Evolutionary conservation across 2,888 invertebrate genomes (phyloP).

Genomic region (Athalia circularis): DNA sequence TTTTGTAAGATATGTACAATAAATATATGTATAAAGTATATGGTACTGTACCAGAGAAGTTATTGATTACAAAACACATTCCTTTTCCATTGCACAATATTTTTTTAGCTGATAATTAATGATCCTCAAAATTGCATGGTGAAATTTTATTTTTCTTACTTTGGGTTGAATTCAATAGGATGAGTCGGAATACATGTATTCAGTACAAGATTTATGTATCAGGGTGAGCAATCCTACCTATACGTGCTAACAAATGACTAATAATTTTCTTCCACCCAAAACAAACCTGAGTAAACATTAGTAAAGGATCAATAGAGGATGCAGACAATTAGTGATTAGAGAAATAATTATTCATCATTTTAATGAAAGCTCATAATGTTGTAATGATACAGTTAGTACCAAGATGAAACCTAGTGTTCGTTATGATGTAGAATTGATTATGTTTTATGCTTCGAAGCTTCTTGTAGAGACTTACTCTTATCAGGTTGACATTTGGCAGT

Average conservation of each 20-base stretch:
- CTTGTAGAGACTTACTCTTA: slow-evolving; percentile 62
- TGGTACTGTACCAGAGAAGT: background rate
- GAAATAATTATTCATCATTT: no score
- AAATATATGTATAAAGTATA: slow-evolving; percentile 4
- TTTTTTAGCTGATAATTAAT: background rate
- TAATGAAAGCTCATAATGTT: background rate
- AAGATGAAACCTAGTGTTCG: background rate
- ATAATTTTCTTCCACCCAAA: background rate
- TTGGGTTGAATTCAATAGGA: background rate
- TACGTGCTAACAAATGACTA: background rate
- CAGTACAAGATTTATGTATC: no score
- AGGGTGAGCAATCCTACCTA: no score
- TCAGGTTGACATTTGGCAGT: slow-evolving; percentile 80
- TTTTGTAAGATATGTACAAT: background rate
- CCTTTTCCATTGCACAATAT: background rate
- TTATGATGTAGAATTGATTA: background rate
- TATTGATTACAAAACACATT: slow-evolving; percentile 32
- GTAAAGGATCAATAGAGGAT: background rate
- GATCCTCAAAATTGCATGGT: background rate
- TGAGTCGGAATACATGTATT: no score
- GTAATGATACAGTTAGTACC: background rate
- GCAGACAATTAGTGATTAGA: no score
- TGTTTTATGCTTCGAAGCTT: background rate
- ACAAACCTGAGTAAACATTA: background rate
- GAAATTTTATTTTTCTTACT: background rate